Evolutionary conservation across 2,888 invertebrate species (phyloP), one percentile per base, ranked within the genome.

Genomic region (Tubulanus polymorphus): DNA sequence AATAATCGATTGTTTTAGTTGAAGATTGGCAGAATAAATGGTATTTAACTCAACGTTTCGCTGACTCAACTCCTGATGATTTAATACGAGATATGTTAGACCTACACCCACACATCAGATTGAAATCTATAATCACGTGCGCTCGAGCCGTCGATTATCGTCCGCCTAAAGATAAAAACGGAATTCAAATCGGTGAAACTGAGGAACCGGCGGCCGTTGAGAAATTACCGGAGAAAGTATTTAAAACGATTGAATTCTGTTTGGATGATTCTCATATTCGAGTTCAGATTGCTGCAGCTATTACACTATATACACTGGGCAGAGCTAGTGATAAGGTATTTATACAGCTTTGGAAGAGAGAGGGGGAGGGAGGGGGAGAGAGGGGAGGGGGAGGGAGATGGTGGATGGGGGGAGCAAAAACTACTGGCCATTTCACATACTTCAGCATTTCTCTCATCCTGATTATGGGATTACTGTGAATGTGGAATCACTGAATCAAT

Each of bases 21-120:
- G 71, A 70, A 61, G 77, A 78, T 54, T 79, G 79, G 79, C 60
- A 75, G 30, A 60, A 62, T 6, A 72, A 74, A 55, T 79, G 77
- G 77, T 70, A 77, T 54, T 60, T 78, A 28, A 67, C 71, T 56
- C 71, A 72, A 49, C 72, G 73, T 62, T 76, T 69, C 62, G 70
- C 66, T 10, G 74, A 76, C 61, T 71, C 74, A 51, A 73, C 68
- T 3, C 68, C 72, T 0, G 74, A 78, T 25, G 76, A 79, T 53
- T 67, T 79, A 46, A 71, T 79, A 26, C 61, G 63, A 35, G 78
- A 79, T 63, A 78, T 79, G 78, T 74, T 74, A 3, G 75, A 75
- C 62, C 71, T 77, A 20, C 77, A 78, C 56, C 62, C 75, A 18
- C 74, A 77, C 64, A 73, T 78, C 28, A 62, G 76, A 25, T 67